These are phyloP conservation scores for Drosophila guanche DNA, from an alignment of 1,140 invertebrate genomes.

Conservation along the genomic window DNA sequence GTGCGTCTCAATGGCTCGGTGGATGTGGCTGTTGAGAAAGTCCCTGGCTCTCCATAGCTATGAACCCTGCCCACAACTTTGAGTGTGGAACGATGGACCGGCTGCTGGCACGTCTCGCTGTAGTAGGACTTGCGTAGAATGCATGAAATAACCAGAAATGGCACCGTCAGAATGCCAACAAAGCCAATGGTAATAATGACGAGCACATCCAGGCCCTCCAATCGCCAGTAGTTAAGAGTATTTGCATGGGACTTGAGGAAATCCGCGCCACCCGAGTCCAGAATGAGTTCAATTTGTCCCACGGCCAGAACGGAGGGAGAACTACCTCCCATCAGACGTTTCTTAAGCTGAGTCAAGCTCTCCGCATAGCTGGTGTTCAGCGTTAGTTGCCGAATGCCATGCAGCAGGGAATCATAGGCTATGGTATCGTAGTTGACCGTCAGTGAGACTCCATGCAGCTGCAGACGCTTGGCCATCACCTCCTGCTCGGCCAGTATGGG, in stretches of 20 bases:
- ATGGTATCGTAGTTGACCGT: constrained; percentile 59
- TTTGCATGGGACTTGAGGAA: constrained; percentile 83
- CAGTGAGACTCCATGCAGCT: constrained; percentile 68
- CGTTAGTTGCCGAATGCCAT: constrained; percentile 67
- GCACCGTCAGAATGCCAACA: constrained; percentile 64
- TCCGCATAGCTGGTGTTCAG: constrained; percentile 66
- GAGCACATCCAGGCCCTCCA: constrained; percentile 83
- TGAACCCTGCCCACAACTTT: constrained; percentile 58
- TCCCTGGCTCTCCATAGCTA: constrained; percentile 58
- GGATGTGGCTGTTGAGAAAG: constrained; percentile 11
- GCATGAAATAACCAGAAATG: constrained; percentile 72
- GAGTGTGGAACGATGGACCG: constrained; percentile 40
- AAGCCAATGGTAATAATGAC: constrained; percentile 69
- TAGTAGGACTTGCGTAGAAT: constrained; percentile 72
- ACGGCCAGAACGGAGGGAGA: constrained; percentile 81
- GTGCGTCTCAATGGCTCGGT: constrained; percentile 53
- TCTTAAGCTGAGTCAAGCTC: constrained; percentile 76
- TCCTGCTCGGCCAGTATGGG: constrained; percentile 87
- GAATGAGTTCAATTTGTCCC: constrained; percentile 85
- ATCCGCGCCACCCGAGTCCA: constrained; percentile 84
- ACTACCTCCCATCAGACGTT: constrained; percentile 60
- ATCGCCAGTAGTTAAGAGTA: constrained; percentile 83
- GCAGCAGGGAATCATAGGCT: constrained; percentile 63
- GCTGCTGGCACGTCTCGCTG: constrained; percentile 51
- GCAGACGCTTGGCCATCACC: constrained; percentile 83